Base-by-base conservation (phyloP, 2,113 vertebrate genomes). In the Hyperoodon ampullatus region DNA sequence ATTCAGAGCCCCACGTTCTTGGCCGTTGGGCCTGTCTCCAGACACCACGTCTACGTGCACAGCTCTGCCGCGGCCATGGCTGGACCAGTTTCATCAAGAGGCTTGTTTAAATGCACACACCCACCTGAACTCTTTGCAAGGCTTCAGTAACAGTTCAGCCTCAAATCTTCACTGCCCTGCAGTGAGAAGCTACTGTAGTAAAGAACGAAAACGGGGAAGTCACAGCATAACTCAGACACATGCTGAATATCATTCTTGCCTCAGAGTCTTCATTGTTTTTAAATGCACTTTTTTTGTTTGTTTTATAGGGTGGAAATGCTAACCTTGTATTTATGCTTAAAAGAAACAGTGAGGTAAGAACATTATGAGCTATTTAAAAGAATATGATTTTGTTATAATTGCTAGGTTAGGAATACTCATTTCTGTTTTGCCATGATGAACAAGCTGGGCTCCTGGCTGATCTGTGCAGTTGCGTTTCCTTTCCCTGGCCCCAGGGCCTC, bases 221-320 rank as follows among this genome's bases (percentile, higher is more conserved):
- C 18, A 14, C 72, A 87, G 50, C 74, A 58, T 89, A 93, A 80
- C 94, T 92, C 88, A 78, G 90, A 95, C 95, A 90, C 71, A 65
- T 55, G 1, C 15, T 90, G 77, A 72, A 9, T 89, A 8, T 92
- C 84, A 86, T 87, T 96, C 96, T 86, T 68, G 21, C 35, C 74
- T 61, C 55, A 15, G 39, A 42, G 44, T 33, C 61, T 88, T 96
- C 77, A 75, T 96, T 98, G 55, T 26, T 77, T 97, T 55, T 53
- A 39, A 50, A 75, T 60, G 50, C 2, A 2, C 95, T 85, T 96
- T 98, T 97, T 83, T 98, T 95, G 13, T 75, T 58, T 98, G 93
- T 98, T 96, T 98, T 95, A 50, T 97, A 99, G 99, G 99, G 99
- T 98, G 99, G 99, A 98, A 99, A 99, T 93, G 98, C 99, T 85